Base-by-base conservation (phyloP, 2,888 invertebrate species). In the Crioceris asparagi region DNA sequence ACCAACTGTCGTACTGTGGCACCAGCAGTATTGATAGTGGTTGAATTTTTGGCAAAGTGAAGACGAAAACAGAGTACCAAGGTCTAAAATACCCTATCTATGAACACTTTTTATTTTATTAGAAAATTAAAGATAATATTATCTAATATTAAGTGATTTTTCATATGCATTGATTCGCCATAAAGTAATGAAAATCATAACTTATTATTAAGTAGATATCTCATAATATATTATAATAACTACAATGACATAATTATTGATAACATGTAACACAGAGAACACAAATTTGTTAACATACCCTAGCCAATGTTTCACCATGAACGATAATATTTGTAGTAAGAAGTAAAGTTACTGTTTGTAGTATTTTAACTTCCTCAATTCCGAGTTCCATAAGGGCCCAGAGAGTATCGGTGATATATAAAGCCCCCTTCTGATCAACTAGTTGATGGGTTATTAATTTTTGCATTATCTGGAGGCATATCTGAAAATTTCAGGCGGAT, bases 1-100 rank as follows among this genome's bases (percentile, higher is more conserved):
- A 96, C 92, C 17, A 97, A 70, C 60, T 98, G 97, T 15, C 97
- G 71, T 17, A 98, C 92, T 1, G 96, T 96, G 19, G 98, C 98
- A 2, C 96, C 94, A 5, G 97, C 97, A 8, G 97, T 94, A 63
- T 96, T 97, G 33, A 88, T 86, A 29, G 93, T 94, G 41, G 92
- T 92, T 2, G 83, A 79, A 68, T 97, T 96, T 64, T 90, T 87
- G 5, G 91, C 82, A 52, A 91, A 87, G 61, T 97, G 93, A 55
- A 98, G 76, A n/a, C 93, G 83, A 67, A 98, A 93, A 63, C 96
- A 96, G 48, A 97, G 71, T 29, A 96, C 97, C 62, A 93, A 71
- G 36, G 87, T 90, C 87, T 91, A 65, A 18, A 68, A 43, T 3
- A 33, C 8, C n/a, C n/a, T n/a, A n/a, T n/a, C n/a, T n/a, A n/a